phyloP scores from a whole-genome alignment of 2,797 vertebrate genomes.

The Hypotaenidia philippensis region DNA sequence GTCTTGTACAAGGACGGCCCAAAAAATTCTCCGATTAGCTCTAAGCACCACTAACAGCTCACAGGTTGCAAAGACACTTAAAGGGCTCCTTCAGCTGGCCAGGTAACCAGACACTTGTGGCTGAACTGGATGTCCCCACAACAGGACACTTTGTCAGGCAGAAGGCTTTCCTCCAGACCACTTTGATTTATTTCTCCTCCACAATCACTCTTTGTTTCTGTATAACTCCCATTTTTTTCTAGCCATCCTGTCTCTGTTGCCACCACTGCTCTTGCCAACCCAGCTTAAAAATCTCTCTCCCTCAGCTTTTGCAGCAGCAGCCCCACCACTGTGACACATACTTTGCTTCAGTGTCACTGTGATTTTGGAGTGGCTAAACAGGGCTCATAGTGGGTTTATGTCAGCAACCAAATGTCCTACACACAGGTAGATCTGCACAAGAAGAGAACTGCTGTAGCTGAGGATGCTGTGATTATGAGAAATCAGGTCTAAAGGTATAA shows the following conservation, averaged over 20 bases:
- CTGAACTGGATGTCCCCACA: not conserved
- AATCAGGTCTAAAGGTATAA: not conserved
- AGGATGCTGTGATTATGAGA: not conserved
- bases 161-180: not conserved
- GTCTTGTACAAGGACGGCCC: not conserved
- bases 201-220: not conserved
- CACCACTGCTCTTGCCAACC: not conserved
- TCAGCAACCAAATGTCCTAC: not conserved
- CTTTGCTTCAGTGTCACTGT: not conserved
- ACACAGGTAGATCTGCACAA: not conserved
- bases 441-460: not conserved
- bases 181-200: not conserved
- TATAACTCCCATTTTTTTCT: not conserved
- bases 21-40: not conserved
- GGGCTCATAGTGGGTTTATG: not conserved
- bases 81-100: not conserved
- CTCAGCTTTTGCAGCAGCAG: not conserved
- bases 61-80: not conserved
- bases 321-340: accelerated
- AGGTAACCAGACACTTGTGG: not conserved
- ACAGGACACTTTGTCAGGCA: not conserved
- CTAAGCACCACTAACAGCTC: not conserved
- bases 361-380: not conserved
- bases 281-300: not conserved
- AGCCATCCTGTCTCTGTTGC: accelerated